These are phyloP conservation scores for Campoletis raptor DNA, from an alignment of 2,888 invertebrate species.

Conservation along the genomic window DNA sequence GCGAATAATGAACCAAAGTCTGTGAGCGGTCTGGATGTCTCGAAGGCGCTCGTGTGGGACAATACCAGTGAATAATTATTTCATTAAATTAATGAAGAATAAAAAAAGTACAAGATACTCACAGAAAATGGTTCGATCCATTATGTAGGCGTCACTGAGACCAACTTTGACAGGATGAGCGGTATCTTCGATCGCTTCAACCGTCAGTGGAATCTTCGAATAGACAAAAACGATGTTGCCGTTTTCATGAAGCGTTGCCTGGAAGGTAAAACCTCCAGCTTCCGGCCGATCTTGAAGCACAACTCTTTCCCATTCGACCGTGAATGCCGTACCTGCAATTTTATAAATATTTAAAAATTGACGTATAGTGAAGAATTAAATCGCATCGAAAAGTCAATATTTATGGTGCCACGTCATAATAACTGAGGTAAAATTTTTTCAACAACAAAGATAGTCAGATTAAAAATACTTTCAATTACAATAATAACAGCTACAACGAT, in stretches of 20 bases:
- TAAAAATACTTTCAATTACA: too few relatives aligned
- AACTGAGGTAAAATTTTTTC: too few relatives aligned
- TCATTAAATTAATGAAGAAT: neutral
- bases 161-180: slow-evolving; percentile 99
- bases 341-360: neutral
- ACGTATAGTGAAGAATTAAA: neutral
- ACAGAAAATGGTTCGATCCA: slow-evolving; percentile 94
- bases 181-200: slow-evolving; percentile 92
- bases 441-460: too few relatives aligned
- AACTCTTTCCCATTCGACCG: slow-evolving; percentile 97
- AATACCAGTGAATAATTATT: neutral
- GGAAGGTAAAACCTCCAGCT: slow-evolving; percentile 95
- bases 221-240: slow-evolving; percentile 98
- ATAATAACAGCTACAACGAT: too few relatives aligned
- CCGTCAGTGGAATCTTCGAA: slow-evolving; percentile 91
- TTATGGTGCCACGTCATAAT: neutral
- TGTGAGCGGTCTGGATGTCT: neutral
- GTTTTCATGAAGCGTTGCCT: slow-evolving; percentile 93
- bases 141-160: slow-evolving; percentile 98
- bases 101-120: slow-evolving; percentile 86
- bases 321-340: slow-evolving; percentile 92
- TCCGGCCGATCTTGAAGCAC: slow-evolving; percentile 91
- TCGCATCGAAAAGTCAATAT: neutral
- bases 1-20: slow-evolving; percentile 5
- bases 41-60: neutral